Conservation (phyloP, 2,113 vertebrate genomes). For the Amphiprion percula region DNA sequence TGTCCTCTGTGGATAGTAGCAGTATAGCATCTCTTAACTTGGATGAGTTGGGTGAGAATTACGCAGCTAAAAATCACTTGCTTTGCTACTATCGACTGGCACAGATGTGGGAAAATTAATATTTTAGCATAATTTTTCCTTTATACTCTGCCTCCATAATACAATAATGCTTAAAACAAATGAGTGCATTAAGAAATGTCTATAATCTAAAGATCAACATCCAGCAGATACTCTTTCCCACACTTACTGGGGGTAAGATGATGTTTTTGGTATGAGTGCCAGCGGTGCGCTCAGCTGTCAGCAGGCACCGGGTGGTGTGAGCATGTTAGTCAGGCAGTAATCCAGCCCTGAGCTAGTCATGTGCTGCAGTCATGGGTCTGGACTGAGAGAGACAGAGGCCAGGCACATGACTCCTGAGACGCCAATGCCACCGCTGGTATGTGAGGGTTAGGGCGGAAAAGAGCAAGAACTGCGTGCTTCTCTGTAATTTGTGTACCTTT, state of each 20-base stretch:
- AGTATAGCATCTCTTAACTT: too few species aligned
- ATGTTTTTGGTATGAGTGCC: conserved; percentile 16
- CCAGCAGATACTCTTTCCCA: neutral
- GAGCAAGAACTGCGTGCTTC: neutral
- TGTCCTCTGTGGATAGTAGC: too few species aligned
- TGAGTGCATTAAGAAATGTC: neutral
- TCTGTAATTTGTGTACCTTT: neutral
- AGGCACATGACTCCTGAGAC: conserved; percentile 76
- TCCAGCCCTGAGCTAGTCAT: conserved; percentile 79
- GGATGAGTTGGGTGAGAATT: neutral
- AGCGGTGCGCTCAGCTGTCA: conserved; percentile 39
- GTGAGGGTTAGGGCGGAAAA: conserved; percentile 22
- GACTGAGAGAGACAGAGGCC: conserved; percentile 68
- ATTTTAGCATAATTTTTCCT: neutral
- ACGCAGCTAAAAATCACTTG: neutral
- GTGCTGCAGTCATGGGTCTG: conserved; percentile 83
- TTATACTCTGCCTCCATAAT: neutral
- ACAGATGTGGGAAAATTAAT: neutral
- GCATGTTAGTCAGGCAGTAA: conserved; percentile 68
- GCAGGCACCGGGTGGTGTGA: conserved; percentile 64
- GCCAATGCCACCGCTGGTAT: conserved; percentile 48
- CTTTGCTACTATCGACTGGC: too few species aligned
- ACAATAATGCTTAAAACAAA: neutral
- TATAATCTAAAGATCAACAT: neutral
- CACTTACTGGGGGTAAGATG: neutral